These are phyloP conservation scores for Tetramorium simillimum DNA, from an alignment of 1,140 invertebrate genomes.

Conservation along the genomic window DNA sequence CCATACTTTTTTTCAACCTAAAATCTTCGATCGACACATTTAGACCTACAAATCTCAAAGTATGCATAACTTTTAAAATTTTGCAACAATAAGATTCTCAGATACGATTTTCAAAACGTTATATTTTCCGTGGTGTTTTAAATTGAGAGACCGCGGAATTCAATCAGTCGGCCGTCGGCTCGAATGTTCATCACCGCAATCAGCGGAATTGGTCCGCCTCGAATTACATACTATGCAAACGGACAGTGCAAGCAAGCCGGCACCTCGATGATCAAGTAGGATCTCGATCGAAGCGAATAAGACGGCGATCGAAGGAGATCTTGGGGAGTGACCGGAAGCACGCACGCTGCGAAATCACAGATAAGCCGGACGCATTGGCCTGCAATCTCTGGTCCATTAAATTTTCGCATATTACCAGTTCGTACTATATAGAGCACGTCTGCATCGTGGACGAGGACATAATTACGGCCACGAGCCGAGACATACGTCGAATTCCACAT, in stretches of 20 bases:
- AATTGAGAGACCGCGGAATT: not conserved
- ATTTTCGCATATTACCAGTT: constrained; percentile 19
- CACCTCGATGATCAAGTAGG: constrained; percentile 24
- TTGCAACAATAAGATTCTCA: not conserved
- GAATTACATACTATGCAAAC: constrained; percentile 25
- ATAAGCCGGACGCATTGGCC: not conserved
- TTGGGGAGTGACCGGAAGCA: constrained; percentile 1
- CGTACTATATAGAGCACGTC: not conserved
- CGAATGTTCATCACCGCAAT: constrained; percentile 43
- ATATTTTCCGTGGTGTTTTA: not conserved
- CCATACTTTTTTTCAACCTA: not conserved
- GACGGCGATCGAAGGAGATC: constrained; percentile 6
- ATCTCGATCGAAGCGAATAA: constrained; percentile 6
- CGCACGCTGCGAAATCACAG: not conserved
- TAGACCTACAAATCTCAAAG: not conserved
- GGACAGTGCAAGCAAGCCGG: not conserved
- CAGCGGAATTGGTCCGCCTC: constrained; percentile 26
- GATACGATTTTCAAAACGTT: not conserved
- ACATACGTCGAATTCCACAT: constrained; percentile 14
- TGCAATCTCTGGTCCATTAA: constrained; percentile 26
- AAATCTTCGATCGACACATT: not conserved
- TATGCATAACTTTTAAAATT: not conserved
- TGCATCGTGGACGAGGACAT: not conserved
- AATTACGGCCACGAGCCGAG: constrained; percentile 28
- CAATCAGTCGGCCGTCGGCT: constrained; percentile 8